Evolutionary conservation across 2,888 invertebrate genomes (phyloP), one percentile per base, ranked within the genome.

Genomic region (Lysandra bellargus): DNA sequence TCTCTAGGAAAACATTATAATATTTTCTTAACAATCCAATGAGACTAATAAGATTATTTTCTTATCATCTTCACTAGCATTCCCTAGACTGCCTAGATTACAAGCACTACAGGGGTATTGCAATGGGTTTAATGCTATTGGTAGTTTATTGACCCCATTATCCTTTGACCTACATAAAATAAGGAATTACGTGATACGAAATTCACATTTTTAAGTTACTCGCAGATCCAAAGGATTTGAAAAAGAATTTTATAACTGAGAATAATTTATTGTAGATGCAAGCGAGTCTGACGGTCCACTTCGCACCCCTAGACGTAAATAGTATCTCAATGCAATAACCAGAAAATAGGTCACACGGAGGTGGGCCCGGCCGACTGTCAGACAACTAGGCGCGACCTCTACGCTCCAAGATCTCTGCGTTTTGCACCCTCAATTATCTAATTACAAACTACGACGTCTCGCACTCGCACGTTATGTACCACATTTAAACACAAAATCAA

Each of bases 301-400:
- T 92, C 88, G 87, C 89, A 90, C 88, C 91, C 91, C 85, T 86
- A 88, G 88, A 91, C 90, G 91, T 91, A 92, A 92, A 93, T 93
- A 93, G 90, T 90, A 92, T 89, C 88, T 90, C 88, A 88, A 94
- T 93, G 93, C 93, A 94, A 88, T 92, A 94, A 88, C 90, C 92
- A 92, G 94, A 92, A 94, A 92, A 94, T 94, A 94, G 94, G 94
- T 94, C 94, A 94, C 88, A 90, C 89, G 89, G 92, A 93, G 94
- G 94, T 93, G 93, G 91, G 94, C 92, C 88, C 87, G 80, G 80
- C 78, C 82, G 79, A 78, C 81, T 87, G 90, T 90, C 86, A 88
- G 90, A 91, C 89, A 86, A 86, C 87, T 86, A 86, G 89, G 88
- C 86, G 90, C 90, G 89, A 88, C 85, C 90, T 88, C 87, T 87